Base-by-base conservation (phyloP, 64 coral and sea anemone species). In the Hydrozoanthus tunicans region DNA sequence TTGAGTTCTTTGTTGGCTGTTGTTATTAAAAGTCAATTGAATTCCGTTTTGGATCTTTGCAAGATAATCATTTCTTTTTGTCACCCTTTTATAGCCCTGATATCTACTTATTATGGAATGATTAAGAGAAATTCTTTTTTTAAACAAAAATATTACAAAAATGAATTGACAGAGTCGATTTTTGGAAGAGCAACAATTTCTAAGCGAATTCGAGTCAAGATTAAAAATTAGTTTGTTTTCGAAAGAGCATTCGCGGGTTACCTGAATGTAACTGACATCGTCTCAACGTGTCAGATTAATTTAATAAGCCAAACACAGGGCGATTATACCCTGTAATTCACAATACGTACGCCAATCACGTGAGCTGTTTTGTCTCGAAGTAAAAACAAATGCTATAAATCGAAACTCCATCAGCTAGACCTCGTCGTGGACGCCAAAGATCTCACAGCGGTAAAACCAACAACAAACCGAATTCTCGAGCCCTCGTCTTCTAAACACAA, bases 41-140 rank as follows among this genome's bases (percentile, higher is more conserved):
- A 88, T 88, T 88, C 84, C 84, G 84, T 88, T 88, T 88, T 88
- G 84, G 84, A 88, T 88, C 84, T 88, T 88, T 88, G 84, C 20
- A 88, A 88, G 84, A 88, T 88, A 88, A 88, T 88, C 65, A 88
- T 58, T 88, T 59, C 70, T 73, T 74, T 59, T 88, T 88, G 84
- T 73, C 84, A 59, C 69, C 69, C 20, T 88, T 83, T 88, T 88
- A 43, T 43, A 88, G 55, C 54, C 56, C 43, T 88, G 84, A 88
- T 88, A 88, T 88, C 84, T 69, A 73, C 55, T 88, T 73, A 74
- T 88, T 73, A 70, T 88, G 15, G 84, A 74, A 59, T 74, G 68
- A 74, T 73, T 73, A 60, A 70, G 51, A 88, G 53, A 88, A 74
- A 73, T 73, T 56, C 55, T 12, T 7, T 20, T 6, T 15, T 58